These are phyloP conservation scores for Hemithea aestivaria DNA, from an alignment of 2,888 invertebrate species.

Conservation along the genomic window DNA sequence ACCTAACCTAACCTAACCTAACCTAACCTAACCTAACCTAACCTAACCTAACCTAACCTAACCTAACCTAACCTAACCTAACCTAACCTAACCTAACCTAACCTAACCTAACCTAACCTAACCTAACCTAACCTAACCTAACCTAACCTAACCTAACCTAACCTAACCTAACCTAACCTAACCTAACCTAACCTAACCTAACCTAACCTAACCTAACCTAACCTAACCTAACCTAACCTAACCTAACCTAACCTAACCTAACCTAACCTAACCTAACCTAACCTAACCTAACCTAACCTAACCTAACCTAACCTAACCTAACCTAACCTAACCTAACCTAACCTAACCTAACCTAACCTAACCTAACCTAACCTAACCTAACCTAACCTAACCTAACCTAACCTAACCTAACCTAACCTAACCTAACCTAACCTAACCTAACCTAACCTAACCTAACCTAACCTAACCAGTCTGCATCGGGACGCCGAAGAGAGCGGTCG, in stretches of 20 bases:
- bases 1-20: slow-evolving; percentile 6
- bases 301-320: slow-evolving; percentile 7
- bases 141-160: slow-evolving; percentile 9
- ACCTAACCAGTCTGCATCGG: no score
- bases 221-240: slow-evolving; percentile 12
- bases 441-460: slow-evolving; percentile 19
- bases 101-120: slow-evolving; percentile 8
- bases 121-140: slow-evolving; percentile 17
- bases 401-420: slow-evolving; percentile 22
- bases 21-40: slow-evolving; percentile 5
- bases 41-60: slow-evolving; percentile 14
- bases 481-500: no score
- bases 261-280: slow-evolving; percentile 8
- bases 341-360: slow-evolving; percentile 23
- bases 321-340: slow-evolving; percentile 20
- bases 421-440: slow-evolving; percentile 21
- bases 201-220: slow-evolving; percentile 10
- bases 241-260: slow-evolving; percentile 11
- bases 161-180: slow-evolving; percentile 10
- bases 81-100: slow-evolving; percentile 7
- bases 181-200: slow-evolving; percentile 12
- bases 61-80: slow-evolving; percentile 15
- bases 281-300: slow-evolving; percentile 10
- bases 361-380: slow-evolving; percentile 24
- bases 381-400: slow-evolving; percentile 23